Conservation (phyloP, 92 coral and sea anemone species). For the Porites divaricata region DNA sequence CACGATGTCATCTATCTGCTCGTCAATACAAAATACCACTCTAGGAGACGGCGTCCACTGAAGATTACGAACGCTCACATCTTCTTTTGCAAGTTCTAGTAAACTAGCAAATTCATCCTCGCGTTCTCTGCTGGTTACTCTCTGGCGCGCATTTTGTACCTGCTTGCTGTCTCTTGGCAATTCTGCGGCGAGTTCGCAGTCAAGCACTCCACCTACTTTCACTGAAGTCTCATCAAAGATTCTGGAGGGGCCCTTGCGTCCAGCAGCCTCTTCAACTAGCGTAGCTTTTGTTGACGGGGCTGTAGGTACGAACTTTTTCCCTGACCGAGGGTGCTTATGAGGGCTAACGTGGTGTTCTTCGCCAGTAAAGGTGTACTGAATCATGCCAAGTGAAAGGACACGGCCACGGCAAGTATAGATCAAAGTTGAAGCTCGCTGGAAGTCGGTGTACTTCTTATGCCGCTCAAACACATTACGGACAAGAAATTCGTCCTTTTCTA, state of each 20-base stretch:
- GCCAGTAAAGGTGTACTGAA: slow-evolving; percentile 45
- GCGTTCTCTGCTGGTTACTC: slow-evolving; percentile 17
- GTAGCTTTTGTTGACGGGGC: slow-evolving; percentile 59
- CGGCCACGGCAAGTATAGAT: slow-evolving; percentile 34
- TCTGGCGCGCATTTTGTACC: slow-evolving; percentile 46
- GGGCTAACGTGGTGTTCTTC: slow-evolving; percentile 63
- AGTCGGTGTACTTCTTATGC: slow-evolving; percentile 50
- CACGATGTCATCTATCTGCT: slow-evolving; percentile 42
- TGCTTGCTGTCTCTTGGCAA: slow-evolving; percentile 64
- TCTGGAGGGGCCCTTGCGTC: slow-evolving; percentile 53
- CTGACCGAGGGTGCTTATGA: slow-evolving; percentile 55
- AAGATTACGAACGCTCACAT: slow-evolving; percentile 44
- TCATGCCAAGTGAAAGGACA: slow-evolving; percentile 47
- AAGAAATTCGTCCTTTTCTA: too few relatives aligned
- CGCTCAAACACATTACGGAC: slow-evolving; percentile 32
- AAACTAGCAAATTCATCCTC: slow-evolving; percentile 50
- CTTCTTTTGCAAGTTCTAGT: slow-evolving; percentile 41
- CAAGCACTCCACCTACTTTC: slow-evolving; percentile 51
- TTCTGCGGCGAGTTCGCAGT: slow-evolving; percentile 44
- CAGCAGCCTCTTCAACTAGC: slow-evolving; percentile 42
- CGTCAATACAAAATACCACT: slow-evolving; percentile 48
- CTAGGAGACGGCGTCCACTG: slow-evolving; percentile 65
- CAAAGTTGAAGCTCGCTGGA: slow-evolving; percentile 44
- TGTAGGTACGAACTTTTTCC: slow-evolving; percentile 48
- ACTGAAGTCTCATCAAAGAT: slow-evolving; percentile 41